Evolutionary conservation across 2,888 invertebrate species (phyloP).

Genomic region (Pollenia griseotomentosa): DNA sequence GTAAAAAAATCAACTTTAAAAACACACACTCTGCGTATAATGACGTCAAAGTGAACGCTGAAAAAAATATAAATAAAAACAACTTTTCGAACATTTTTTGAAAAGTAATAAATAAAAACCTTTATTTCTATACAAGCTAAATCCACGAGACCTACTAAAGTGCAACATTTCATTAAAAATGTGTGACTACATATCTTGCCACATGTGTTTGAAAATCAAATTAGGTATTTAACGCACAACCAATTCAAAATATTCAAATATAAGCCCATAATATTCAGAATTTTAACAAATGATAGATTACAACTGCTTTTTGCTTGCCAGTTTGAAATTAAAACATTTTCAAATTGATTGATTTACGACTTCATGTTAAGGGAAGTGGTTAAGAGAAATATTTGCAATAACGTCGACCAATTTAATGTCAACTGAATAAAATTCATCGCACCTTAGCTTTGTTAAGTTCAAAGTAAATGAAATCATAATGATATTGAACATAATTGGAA

Average conservation of each 20-base stretch:
- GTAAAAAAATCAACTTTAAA: no score
- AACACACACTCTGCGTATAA: no score
- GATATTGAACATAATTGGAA: neutral
- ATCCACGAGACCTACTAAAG: neutral
- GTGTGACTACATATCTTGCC: neutral
- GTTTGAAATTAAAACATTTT: neutral
- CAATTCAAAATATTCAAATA: neutral
- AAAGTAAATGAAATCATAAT: neutral
- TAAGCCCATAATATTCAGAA: neutral
- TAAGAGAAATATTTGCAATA: neutral
- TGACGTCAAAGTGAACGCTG: no score
- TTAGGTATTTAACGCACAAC: neutral
- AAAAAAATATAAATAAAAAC: no score
- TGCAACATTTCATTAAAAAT: neutral
- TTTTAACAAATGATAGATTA: no score
- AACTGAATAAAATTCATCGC: neutral
- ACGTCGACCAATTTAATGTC: neutral
- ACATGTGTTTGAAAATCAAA: conserved; percentile 1
- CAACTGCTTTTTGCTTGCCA: no score
- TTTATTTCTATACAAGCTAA: no score
- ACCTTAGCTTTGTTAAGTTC: neutral
- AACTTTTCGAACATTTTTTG: no score
- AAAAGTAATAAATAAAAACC: no score
- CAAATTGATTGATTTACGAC: conserved; percentile 31
- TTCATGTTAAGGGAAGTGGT: neutral